phyloP scores from a whole-genome alignment of 2,797 vertebrate genomes.

The Myioborus miniatus region DNA sequence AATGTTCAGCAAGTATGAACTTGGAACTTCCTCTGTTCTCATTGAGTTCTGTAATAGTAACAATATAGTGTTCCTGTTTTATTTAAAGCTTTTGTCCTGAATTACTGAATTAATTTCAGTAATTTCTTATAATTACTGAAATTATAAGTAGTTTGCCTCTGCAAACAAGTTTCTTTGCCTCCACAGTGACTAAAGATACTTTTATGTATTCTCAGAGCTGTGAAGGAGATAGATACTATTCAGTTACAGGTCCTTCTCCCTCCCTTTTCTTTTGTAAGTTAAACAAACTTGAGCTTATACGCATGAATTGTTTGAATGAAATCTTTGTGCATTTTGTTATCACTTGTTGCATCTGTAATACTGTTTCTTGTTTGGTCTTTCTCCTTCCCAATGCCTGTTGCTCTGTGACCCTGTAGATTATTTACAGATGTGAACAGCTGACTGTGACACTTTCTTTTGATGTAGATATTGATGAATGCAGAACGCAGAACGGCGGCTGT shows the following conservation, averaged over 20 bases:
- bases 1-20: neutral
- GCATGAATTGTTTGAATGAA: neutral
- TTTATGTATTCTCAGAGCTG: neutral
- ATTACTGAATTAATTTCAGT: neutral
- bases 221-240: neutral
- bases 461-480: conserved; percentile 92
- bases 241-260: neutral
- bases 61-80: neutral
- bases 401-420: neutral
- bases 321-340: neutral
- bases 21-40: neutral
- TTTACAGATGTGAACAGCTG: neutral
- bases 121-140: no score
- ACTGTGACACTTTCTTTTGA: conserved; percentile 1
- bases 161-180: neutral
- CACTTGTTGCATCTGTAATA: neutral
- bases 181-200: neutral
- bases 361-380: neutral
- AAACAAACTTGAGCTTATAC: neutral
- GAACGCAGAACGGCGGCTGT: conserved; percentile 82
- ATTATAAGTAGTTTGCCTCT: neutral
- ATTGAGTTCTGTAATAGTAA: neutral
- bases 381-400: neutral
- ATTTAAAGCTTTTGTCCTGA: neutral
- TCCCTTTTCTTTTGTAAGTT: neutral